phyloP scores from a whole-genome alignment of 30 jellyfish, hydroid and myxozoan species.

The Aurelia sp. region DNA sequence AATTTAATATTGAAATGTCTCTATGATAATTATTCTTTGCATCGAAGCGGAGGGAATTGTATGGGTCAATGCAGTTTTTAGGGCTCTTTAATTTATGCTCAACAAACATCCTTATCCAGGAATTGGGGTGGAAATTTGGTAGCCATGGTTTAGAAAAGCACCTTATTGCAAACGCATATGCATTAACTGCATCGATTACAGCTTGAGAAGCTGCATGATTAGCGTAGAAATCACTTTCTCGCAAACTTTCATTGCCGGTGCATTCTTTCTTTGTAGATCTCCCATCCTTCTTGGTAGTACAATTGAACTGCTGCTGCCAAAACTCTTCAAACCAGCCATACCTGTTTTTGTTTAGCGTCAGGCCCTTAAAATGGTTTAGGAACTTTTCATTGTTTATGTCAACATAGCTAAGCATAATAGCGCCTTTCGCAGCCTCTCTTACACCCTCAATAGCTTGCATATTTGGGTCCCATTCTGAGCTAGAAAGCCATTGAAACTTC shows the following conservation, averaged over 20 bases:
- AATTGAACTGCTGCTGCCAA: constrained; percentile 39
- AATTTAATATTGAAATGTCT: background rate
- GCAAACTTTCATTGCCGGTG: constrained; percentile 16
- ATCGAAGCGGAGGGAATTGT: background rate
- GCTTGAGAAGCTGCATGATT: background rate
- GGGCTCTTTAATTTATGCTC: too few relatives aligned
- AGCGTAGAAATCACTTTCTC: background rate
- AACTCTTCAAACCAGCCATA: constrained; percentile 46
- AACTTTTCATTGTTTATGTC: background rate
- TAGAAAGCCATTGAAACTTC: constrained; percentile 9
- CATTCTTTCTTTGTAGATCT: background rate
- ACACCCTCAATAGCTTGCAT: background rate
- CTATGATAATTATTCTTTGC: background rate
- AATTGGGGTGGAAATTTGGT: background rate
- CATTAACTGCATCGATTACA: constrained; percentile 16
- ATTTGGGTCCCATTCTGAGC: constrained; percentile 1
- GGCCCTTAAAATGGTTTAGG: constrained; percentile 7
- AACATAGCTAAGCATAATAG: constrained; percentile 14
- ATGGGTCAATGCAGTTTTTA: background rate
- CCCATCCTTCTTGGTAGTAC: background rate
- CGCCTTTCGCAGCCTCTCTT: constrained; percentile 44
- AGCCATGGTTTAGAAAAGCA: background rate
- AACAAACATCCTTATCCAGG: background rate
- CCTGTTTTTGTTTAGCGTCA: constrained; percentile 5
- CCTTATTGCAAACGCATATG: background rate